Evolutionary conservation across 2,888 invertebrate species (phyloP).

Genomic region (Dioctria linearis): DNA sequence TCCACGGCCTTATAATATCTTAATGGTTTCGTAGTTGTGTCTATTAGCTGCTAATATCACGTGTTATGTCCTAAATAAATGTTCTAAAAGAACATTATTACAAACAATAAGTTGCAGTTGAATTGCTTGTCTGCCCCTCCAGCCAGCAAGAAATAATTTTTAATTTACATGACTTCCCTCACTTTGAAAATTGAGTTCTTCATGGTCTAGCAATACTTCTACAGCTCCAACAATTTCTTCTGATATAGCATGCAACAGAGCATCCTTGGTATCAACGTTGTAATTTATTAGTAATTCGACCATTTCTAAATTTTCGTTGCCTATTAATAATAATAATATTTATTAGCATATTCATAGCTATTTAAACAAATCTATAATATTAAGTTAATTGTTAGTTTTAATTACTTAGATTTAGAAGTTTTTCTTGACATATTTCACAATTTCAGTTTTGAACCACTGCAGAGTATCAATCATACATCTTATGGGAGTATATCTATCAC

Average conservation of each 20-base stretch:
- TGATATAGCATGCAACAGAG: constrained; percentile 95
- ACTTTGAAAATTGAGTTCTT: constrained; percentile 84
- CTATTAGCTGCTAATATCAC: constrained; percentile 96
- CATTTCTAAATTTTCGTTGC: constrained; percentile 99
- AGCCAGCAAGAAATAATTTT: neutral
- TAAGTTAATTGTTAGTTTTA: no score
- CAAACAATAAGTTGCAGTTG: neutral
- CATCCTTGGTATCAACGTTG: constrained; percentile 94
- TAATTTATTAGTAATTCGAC: no score
- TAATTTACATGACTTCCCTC: constrained; percentile 84
- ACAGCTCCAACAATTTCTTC: constrained; percentile 99
- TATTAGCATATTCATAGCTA: no score
- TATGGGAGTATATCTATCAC: no score
- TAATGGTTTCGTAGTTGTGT: constrained; percentile 99
- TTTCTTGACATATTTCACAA: no score
- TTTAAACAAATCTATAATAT: no score
- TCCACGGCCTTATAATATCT: constrained; percentile 96
- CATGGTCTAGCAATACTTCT: no score
- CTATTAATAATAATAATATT: constrained; percentile 74
- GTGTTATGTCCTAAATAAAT: no score
- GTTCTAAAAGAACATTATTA: constrained; percentile 75
- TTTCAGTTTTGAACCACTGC: no score
- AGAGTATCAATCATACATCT: no score
- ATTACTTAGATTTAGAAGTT: no score
- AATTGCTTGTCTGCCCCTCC: no score